Evolutionary conservation across 2,888 invertebrate genomes (phyloP).

Genomic region (Morinoia aosen): DNA sequence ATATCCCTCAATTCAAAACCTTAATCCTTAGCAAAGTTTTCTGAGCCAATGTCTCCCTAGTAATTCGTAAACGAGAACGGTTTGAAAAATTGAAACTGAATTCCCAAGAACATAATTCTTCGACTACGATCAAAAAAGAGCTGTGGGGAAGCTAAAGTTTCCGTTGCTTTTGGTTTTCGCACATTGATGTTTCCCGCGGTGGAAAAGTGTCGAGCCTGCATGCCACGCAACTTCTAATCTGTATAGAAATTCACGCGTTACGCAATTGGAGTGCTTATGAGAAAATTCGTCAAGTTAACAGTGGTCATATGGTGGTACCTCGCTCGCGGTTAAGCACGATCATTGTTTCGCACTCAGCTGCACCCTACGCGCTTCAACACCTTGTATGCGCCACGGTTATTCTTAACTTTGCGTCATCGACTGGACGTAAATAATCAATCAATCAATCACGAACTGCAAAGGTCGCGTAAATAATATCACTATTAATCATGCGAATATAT

Average conservation of each 20-base stretch:
- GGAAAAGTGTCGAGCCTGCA: background rate
- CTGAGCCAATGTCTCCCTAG: background rate
- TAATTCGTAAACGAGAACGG: background rate
- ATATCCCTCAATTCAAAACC: background rate
- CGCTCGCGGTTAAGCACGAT: background rate
- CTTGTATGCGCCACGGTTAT: background rate
- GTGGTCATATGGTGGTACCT: conserved; percentile 12
- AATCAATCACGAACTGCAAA: conserved; percentile 5
- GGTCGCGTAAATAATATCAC: conserved; percentile 35
- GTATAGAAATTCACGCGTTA: conserved; percentile 19
- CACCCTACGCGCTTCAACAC: background rate
- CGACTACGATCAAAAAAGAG: background rate
- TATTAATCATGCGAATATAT: background rate
- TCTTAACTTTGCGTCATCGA: background rate
- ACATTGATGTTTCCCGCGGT: conserved; percentile 22
- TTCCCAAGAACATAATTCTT: background rate
- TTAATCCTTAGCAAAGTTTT: background rate
- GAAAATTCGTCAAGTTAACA: background rate
- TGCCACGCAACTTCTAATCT: conserved; percentile 38
- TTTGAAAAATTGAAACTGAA: background rate
- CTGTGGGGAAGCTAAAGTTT: background rate
- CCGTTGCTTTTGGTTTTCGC: conserved; percentile 25
- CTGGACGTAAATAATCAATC: background rate
- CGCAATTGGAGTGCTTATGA: background rate
- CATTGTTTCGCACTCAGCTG: background rate